Conservation (phyloP, 1,140 invertebrate species). For the Eurosta solidaginis region DNA sequence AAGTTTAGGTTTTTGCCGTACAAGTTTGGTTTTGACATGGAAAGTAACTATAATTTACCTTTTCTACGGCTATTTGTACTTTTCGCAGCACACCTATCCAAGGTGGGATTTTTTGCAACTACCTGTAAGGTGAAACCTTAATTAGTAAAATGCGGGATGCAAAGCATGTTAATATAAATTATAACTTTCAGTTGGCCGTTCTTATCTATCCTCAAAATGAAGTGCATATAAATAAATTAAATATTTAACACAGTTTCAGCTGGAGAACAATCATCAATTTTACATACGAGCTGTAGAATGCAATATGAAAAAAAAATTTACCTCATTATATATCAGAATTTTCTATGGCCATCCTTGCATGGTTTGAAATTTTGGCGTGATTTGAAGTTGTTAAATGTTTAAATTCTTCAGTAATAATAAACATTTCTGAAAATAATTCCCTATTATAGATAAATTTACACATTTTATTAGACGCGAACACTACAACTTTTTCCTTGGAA, state of each 20-base stretch:
- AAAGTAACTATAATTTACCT: no score
- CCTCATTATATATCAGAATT: background rate
- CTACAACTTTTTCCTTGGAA: background rate
- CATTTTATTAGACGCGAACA: background rate
- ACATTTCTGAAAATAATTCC: background rate
- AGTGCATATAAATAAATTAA: slow-evolving; percentile 27
- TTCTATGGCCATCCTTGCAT: background rate
- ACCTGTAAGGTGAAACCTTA: no score
- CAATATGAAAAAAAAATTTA: background rate
- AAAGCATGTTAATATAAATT: background rate
- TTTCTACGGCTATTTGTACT: background rate
- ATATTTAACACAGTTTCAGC: slow-evolving; percentile 22
- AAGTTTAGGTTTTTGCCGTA: no score
- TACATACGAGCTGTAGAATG: background rate
- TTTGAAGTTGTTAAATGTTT: background rate
- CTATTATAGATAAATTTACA: background rate
- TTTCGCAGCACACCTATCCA: background rate
- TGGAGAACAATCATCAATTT: slow-evolving; percentile 32
- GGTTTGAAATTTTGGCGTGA: no score
- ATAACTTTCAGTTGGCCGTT: slow-evolving; percentile 34
- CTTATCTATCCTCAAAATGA: slow-evolving; percentile 35
- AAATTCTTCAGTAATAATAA: background rate
- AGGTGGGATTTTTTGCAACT: background rate
- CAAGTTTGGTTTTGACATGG: no score
- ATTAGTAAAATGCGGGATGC: no score